Evolutionary conservation across 2,797 vertebrate genomes (phyloP), one percentile per base, ranked within the genome.

Genomic region (Hozukius guyotensis): DNA sequence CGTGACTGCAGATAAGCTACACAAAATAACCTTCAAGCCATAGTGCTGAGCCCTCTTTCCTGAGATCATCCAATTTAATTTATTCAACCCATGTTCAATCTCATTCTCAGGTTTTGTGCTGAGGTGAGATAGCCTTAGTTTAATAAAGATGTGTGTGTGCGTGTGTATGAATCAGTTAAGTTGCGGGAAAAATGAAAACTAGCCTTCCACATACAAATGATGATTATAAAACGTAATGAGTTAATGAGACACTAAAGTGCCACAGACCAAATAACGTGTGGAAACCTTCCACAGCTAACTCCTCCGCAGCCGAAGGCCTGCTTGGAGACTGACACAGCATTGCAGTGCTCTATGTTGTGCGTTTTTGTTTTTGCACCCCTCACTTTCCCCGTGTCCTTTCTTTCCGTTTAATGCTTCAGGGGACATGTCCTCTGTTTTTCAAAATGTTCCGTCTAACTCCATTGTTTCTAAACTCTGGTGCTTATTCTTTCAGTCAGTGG

Each of bases 391-490:
- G 16, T 1, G 16, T 61, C 36, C 11, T 52, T 64, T 52, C 3
- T 64, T 53, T 74, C 55, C 14, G 13, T 49, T 49, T 31, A 59
- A 32, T 12, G 60, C 74, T 82, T 75, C 77, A 81, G 74, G 66
- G 36, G 72, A 73, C 55, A 9, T 5, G 25, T 22, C 18, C 6
- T 60, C 11, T 2, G 70, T 25, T 75, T 59, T 25, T 18, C 14
- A 22, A 2, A 56, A 38, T 25, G 68, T 88, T 61, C 75, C 38
- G 6, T 68, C 64, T 42, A 31, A 68, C 34, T 67, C 46, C 49
- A 20, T 80, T 31, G 68, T 82, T 77, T 63, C 60, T 56, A 32
- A 69, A 78, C 78, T 87, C 78, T 85, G 88, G 81, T 87, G 90
- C 85, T 89, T 85, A 46, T 86, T 86, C 10, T 84, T 77, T 90